phyloP scores from a whole-genome alignment of 2,113 vertebrate species.

The Laterallus jamaicensis region DNA sequence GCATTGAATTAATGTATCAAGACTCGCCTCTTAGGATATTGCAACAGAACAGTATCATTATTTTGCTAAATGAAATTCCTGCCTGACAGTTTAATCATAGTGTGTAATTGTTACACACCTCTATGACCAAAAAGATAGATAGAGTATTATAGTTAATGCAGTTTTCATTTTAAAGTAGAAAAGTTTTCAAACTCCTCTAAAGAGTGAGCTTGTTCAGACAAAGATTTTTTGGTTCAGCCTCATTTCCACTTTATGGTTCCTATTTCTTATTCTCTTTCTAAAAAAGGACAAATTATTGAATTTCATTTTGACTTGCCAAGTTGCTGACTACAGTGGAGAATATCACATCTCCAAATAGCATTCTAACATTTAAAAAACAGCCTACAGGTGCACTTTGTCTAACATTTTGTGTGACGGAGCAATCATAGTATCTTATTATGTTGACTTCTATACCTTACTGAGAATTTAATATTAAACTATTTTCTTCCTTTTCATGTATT shows the following conservation, averaged over 20 bases:
- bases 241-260: slow-evolving; percentile 3
- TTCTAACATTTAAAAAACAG: slow-evolving; percentile 31
- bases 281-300: background rate
- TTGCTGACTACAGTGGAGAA: background rate
- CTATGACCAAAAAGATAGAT: background rate
- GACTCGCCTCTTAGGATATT: background rate
- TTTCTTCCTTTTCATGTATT: background rate
- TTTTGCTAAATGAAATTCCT: background rate
- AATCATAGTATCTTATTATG: background rate
- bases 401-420: background rate
- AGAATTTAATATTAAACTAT: background rate
- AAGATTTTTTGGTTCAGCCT: background rate
- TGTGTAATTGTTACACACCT: background rate
- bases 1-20: background rate
- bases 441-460: background rate
- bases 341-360: background rate
- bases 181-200: background rate
- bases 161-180: background rate
- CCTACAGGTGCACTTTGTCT: background rate
- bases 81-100: background rate
- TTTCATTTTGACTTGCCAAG: background rate
- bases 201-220: background rate
- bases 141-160: background rate
- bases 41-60: background rate
- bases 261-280: background rate